Base-by-base conservation (phyloP, 2,113 vertebrate genomes). In the Prunella fulvescens region DNA sequence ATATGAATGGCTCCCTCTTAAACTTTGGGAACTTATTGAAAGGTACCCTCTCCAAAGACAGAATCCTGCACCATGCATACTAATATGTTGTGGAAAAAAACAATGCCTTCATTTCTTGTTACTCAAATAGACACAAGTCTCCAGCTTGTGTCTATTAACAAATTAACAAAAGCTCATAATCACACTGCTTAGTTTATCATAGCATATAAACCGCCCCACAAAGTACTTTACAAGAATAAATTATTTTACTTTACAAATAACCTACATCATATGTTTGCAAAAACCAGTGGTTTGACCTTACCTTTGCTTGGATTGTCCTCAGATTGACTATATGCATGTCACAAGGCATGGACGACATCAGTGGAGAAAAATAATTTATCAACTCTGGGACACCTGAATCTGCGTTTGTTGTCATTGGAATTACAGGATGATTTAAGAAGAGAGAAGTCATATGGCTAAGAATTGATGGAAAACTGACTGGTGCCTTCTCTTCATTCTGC, bases 251-350 rank as follows among this genome's bases (percentile, higher is more conserved):
- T 2, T 28, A 70, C 19, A 48, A 76, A 29, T 71, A 86, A 33
- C 33, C 10, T 42, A 10, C 12, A 50, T 24, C 26, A 51, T 29
- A 58, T 12, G 39, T n/a, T 33, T 62, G 13, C 14, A 44, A 67
- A 26, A 81, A 25, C 1, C 12, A 53, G 8, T 19, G 13, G 23
- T 53, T 90, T 51, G 23, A 72, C 50, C 92, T 96, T 97, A 99
- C 99, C 98, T 98, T 97, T 86, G 98, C 97, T 76, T 99, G 98
- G 92, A 99, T 98, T 26, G 98, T 98, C 92, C 98, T 98, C 82
- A 99, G 95, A 95, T 99, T 99, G 86, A 99, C 97, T 86, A 99
- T 83, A 90, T 99, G 98, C 86, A 99, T 61, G 82, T 99, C 99
- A 71, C 99, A 99, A 18, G 99, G 99, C 96, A 99, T 93, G 8